Conservation (phyloP, 1,140 invertebrate species). For the Drosophila bocqueti region DNA sequence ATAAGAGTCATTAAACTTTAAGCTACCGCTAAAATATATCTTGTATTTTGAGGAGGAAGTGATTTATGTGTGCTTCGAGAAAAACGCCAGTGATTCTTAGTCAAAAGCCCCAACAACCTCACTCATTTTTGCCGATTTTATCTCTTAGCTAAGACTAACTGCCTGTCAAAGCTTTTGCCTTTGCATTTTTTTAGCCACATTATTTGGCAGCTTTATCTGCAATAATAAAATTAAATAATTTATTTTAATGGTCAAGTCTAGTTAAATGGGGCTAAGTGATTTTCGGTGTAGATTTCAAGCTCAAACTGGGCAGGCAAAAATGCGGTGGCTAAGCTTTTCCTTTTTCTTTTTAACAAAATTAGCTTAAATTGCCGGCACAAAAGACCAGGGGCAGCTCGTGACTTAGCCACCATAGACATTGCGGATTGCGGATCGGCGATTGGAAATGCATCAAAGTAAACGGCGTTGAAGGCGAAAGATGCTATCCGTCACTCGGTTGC, state of each 20-base stretch:
- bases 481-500: slow-evolving; percentile 50
- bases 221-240: slow-evolving; percentile 83
- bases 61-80: slow-evolving; percentile 7
- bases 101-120: slow-evolving; percentile 12
- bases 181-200: slow-evolving; percentile 40
- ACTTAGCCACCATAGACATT: slow-evolving; percentile 44
- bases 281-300: slow-evolving; percentile 73
- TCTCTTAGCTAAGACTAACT: slow-evolving; percentile 49
- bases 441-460: slow-evolving; percentile 63
- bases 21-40: slow-evolving; percentile 1
- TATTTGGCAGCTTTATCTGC: slow-evolving; percentile 64
- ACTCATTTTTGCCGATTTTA: slow-evolving; percentile 33
- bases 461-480: slow-evolving; percentile 63
- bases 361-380: slow-evolving; percentile 53
- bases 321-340: slow-evolving; percentile 15
- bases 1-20: slow-evolving; percentile 18
- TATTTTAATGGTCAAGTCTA: slow-evolving; percentile 68
- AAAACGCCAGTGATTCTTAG: slow-evolving; percentile 6
- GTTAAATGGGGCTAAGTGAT: slow-evolving; percentile 78
- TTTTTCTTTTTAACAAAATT: slow-evolving; percentile 52
- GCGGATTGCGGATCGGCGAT: slow-evolving; percentile 33
- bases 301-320: slow-evolving; percentile 57
- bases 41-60: slow-evolving; percentile 16
- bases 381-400: slow-evolving; percentile 65
- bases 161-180: slow-evolving; percentile 57